Evolutionary conservation across 2,113 vertebrate species (phyloP).

Genomic region (Plestiodon gilberti): DNA sequence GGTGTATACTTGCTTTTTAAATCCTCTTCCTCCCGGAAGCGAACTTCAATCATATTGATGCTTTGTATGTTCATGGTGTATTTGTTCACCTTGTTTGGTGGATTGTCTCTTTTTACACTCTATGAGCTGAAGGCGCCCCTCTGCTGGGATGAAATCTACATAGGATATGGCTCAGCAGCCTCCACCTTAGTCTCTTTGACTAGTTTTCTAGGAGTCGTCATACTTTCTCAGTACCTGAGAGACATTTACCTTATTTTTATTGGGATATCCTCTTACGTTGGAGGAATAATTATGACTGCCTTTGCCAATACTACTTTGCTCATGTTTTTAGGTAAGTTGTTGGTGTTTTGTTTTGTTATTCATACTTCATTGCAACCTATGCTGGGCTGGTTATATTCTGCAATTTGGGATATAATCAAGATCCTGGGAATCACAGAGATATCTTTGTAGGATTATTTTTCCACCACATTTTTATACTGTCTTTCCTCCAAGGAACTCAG

Average conservation of each 20-base stretch:
- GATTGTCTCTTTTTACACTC: slow-evolving; percentile 79
- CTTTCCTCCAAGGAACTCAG: no score
- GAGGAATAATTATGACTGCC: slow-evolving; percentile 79
- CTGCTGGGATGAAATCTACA: slow-evolving; percentile 92
- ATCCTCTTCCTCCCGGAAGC: slow-evolving; percentile 68
- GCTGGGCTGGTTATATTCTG: not conserved
- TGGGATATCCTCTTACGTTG: slow-evolving; percentile 84
- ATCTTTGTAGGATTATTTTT: no score
- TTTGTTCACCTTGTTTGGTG: slow-evolving; percentile 79
- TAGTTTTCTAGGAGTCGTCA: slow-evolving; percentile 87
- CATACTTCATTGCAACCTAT: not conserved
- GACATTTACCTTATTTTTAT: slow-evolving; percentile 83
- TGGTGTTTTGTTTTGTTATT: not conserved
- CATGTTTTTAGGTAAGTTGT: slow-evolving; percentile 91
- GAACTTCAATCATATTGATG: slow-evolving; percentile 76
- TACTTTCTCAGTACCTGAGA: slow-evolving; percentile 83
- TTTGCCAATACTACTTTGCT: slow-evolving; percentile 89
- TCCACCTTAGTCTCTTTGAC: slow-evolving; percentile 81
- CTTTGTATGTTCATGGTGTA: slow-evolving; percentile 81
- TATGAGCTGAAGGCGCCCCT: slow-evolving; percentile 91
- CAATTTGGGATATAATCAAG: no score
- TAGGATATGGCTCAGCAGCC: slow-evolving; percentile 91
- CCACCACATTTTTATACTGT: no score
- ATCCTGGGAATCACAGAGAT: no score
- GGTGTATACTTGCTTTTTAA: slow-evolving; percentile 85